These are phyloP conservation scores for Phengaris alcon DNA, from an alignment of 2,888 invertebrate genomes.

Conservation along the genomic window DNA sequence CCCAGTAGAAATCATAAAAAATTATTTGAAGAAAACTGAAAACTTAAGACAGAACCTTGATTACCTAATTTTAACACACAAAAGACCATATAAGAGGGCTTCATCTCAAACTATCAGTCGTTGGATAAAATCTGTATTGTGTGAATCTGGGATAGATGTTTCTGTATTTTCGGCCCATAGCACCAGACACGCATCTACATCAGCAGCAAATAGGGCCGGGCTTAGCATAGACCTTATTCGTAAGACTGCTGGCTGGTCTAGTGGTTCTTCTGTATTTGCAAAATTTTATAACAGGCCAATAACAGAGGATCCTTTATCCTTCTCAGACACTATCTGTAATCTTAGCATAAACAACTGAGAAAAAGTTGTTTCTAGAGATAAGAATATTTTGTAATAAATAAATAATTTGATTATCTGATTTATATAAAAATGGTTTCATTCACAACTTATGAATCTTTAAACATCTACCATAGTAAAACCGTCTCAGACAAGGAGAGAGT, in stretches of 20 bases:
- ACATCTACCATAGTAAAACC: background rate
- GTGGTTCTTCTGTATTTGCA: background rate
- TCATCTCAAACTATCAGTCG: constrained; percentile 13
- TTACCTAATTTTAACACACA: background rate
- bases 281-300: background rate
- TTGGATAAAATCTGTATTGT: constrained; percentile 16
- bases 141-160: background rate
- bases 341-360: background rate
- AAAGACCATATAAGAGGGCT: constrained; percentile 1
- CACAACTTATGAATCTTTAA: no score
- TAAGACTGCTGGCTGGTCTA: background rate
- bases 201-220: background rate
- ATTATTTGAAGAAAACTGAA: background rate
- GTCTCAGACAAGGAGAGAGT: constrained; percentile 11
- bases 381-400: no score
- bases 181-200: constrained; percentile 8
- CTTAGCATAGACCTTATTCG: background rate
- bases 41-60: background rate
- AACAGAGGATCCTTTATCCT: background rate
- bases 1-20: constrained; percentile 1
- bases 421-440: no score
- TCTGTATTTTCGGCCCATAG: background rate
- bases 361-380: background rate
- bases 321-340: background rate
- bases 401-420: no score